Percentiles rank a stretch among this genome's conserved stretches.
Evolutionary conservation across 2,888 invertebrate species (phyloP).

Genomic region (Cheilosia vulpina): DNA sequence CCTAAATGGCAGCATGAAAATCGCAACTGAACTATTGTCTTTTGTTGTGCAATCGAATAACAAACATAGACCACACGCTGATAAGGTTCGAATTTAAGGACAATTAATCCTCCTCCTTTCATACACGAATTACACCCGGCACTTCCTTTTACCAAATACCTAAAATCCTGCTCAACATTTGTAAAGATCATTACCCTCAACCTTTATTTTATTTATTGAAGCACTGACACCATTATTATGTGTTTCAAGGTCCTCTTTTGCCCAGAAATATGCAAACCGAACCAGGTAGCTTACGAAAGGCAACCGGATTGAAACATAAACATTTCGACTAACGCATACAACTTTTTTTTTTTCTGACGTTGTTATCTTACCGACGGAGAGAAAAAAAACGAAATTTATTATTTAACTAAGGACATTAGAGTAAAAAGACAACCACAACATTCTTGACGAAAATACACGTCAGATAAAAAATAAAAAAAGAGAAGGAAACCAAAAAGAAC

Average conservation of each 20-base stretch:
- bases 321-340: constrained; percentile 32
- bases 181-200: constrained; percentile 27
- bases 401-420: constrained; percentile 12
- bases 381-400: constrained; percentile 13
- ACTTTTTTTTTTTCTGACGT: not conserved
- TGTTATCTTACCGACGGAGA: constrained; percentile 1
- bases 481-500: constrained; percentile 33
- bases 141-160: not conserved
- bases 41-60: not conserved
- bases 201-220: constrained; percentile 18
- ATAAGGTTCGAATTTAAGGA: constrained; percentile 22
- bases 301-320: constrained; percentile 30
- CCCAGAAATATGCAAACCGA: constrained; percentile 21
- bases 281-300: constrained; percentile 26
- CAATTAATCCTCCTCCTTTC: constrained; percentile 10
- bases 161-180: not conserved
- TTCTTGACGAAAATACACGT: constrained; percentile 14
- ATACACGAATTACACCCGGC: not conserved
- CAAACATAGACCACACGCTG: constrained; percentile 9
- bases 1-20: not conserved
- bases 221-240: constrained; percentile 15
- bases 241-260: constrained; percentile 49
- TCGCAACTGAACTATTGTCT: not conserved
- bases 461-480: not conserved
- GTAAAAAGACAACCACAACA: constrained; percentile 12